phyloP scores from a whole-genome alignment of 2,113 vertebrate species.

The Pipra filicauda region DNA sequence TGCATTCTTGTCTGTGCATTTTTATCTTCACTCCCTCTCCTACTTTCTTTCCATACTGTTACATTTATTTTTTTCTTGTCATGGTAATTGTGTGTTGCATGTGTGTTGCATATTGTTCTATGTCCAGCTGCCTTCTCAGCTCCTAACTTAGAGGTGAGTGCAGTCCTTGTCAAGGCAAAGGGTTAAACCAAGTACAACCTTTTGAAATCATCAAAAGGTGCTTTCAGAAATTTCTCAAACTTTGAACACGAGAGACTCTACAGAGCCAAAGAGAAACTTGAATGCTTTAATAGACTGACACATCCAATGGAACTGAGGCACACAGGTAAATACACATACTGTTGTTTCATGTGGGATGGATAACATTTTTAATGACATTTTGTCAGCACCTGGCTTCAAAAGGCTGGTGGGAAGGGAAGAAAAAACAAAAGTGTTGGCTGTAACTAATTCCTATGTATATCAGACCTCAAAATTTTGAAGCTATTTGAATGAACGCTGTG shows the following conservation, averaged over 20 bases:
- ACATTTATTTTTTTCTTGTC: not conserved
- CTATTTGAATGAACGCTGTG: not conserved
- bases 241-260: not conserved
- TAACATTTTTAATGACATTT: not conserved
- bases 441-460: not conserved
- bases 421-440: not conserved
- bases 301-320: not conserved
- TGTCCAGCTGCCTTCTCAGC: not conserved
- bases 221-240: not conserved
- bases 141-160: not conserved
- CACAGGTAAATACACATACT: not conserved
- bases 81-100: not conserved
- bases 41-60: not conserved
- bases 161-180: not conserved
- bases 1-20: not conserved
- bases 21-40: not conserved
- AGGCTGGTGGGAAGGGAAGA: not conserved
- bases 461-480: not conserved
- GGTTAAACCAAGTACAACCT: not conserved
- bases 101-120: not conserved
- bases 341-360: not conserved
- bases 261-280: not conserved
- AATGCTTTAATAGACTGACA: not conserved
- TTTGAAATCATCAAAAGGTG: not conserved
- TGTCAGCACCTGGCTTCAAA: not conserved